phyloP scores from a whole-genome alignment of 2,113 vertebrate species.

The Vimba vimba region DNA sequence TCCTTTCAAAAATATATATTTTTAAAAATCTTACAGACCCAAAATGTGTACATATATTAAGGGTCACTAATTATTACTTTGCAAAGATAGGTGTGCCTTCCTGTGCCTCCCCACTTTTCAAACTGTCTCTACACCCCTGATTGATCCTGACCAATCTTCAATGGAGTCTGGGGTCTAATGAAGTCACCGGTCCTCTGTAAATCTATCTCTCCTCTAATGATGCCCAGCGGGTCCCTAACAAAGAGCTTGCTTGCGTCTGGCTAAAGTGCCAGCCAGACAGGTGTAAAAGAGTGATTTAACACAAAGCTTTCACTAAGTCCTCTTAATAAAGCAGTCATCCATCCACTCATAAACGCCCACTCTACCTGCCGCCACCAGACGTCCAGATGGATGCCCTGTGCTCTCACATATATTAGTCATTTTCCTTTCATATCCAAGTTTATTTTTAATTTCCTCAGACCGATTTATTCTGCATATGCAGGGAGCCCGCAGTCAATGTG shows the following conservation, averaged over 20 bases:
- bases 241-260: not conserved
- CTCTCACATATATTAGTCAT: not conserved
- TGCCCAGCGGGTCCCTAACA: not conserved
- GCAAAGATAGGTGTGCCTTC: not conserved
- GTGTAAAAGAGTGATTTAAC: slow-evolving; percentile 2
- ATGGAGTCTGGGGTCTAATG: not conserved
- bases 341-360: not conserved
- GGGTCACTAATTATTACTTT: not conserved
- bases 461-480: slow-evolving; percentile 15
- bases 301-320: slow-evolving; percentile 14
- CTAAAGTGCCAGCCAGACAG: slow-evolving; percentile 9
- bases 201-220: not conserved
- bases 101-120: not conserved
- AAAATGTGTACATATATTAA: not conserved
- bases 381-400: slow-evolving; percentile 2
- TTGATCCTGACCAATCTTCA: not conserved
- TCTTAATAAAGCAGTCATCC: slow-evolving; percentile 13
- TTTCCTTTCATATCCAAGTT: slow-evolving; percentile 1
- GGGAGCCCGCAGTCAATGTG: slow-evolving; percentile 32
- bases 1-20: no score
- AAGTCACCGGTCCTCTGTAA: not conserved
- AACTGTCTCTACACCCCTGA: not conserved
- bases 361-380: not conserved
- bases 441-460: slow-evolving; percentile 19
- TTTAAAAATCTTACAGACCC: not conserved